A percentile compares a stretch with the other conserved stretches of the same genome.
These are phyloP conservation scores for Myotis planiceps DNA, from an alignment of 2,797 vertebrate species.

Conservation along the genomic window DNA sequence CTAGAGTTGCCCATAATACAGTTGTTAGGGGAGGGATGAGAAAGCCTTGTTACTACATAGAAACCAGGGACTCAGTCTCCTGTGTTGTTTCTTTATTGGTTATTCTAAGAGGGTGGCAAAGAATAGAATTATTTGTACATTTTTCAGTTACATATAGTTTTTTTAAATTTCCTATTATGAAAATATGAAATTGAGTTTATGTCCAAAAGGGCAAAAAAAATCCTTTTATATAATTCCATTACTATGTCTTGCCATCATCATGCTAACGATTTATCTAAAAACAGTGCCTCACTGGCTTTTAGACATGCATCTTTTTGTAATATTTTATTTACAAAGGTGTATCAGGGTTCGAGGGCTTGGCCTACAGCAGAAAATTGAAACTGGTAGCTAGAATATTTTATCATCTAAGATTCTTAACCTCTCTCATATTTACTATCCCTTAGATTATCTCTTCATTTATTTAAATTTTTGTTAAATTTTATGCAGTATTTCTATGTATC, in stretches of 20 bases:
- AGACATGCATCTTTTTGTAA: neutral
- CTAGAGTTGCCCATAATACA: neutral
- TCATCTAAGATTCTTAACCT: neutral
- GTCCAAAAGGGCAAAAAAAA: neutral
- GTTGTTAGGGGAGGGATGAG: neutral
- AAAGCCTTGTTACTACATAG: neutral
- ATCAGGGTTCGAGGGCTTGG: neutral
- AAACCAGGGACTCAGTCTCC: neutral
- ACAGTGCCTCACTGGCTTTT: neutral
- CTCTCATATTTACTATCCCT: neutral
- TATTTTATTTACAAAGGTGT: constrained; percentile 9
- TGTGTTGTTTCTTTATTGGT: neutral
- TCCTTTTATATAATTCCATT: neutral
- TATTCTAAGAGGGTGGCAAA: neutral
- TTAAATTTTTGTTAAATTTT: neutral
- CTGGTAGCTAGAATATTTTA: neutral
- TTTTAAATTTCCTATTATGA: neutral
- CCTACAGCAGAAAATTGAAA: neutral
- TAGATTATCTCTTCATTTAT: neutral
- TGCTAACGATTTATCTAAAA: neutral
- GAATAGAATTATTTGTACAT: neutral
- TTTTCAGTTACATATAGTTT: neutral
- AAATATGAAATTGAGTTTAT: neutral
- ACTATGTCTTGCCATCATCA: neutral
- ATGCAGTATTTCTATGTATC: neutral